Percentiles rank a stretch among this genome's conserved stretches.
Conservation (phyloP, 2,113 vertebrate genomes). For the Dromaius novaehollandiae region DNA sequence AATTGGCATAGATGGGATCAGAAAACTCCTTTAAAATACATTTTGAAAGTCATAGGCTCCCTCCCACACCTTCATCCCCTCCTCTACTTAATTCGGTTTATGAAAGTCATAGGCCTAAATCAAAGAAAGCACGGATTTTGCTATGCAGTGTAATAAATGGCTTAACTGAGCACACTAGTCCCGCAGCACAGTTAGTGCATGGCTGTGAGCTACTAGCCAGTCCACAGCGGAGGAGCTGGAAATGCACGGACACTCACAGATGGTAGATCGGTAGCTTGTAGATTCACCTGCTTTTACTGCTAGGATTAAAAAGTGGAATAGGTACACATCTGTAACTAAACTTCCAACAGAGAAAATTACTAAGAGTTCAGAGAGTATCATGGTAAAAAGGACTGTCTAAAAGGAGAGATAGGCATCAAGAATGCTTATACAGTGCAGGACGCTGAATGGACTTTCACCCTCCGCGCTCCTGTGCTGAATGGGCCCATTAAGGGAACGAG, state of each 20-base stretch:
- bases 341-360: neutral
- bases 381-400: neutral
- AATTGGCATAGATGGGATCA: neutral
- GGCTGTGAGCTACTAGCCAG: neutral
- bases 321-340: neutral
- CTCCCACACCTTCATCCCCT: neutral
- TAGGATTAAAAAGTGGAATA: neutral
- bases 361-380: neutral
- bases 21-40: neutral
- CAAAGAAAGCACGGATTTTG: neutral
- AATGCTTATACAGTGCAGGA: neutral
- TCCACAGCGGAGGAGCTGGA: neutral
- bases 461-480: neutral
- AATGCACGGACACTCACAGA: neutral
- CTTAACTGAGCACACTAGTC: neutral
- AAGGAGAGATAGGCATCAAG: neutral
- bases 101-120: neutral
- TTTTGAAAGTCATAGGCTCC: neutral
- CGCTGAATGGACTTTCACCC: neutral
- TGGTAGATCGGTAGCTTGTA: neutral
- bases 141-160: neutral
- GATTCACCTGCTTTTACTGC: neutral
- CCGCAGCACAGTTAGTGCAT: neutral
- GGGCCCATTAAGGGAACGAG: neutral
- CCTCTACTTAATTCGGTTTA: neutral